Conservation (phyloP, 1,140 invertebrate genomes). For the Lethrus apterus region DNA sequence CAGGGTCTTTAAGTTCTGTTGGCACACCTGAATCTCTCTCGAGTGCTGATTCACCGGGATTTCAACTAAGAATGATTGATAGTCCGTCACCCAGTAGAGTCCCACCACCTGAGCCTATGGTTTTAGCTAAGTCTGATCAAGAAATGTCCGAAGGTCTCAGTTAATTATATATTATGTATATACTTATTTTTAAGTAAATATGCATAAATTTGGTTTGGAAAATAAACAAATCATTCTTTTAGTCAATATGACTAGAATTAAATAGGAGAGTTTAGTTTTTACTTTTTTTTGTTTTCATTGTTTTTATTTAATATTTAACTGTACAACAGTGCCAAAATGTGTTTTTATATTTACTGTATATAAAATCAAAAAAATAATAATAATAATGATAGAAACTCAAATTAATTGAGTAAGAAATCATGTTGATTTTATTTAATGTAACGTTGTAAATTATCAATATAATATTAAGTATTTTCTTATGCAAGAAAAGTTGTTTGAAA, state of each 20-base stretch:
- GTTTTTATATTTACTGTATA: neutral
- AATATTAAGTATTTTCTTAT: too few species aligned
- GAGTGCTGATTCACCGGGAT: conserved; percentile 52
- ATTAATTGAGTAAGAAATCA: too few species aligned
- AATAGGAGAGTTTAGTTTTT: neutral
- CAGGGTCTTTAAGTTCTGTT: conserved; percentile 50
- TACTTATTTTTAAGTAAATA: conserved; percentile 2
- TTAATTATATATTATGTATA: conserved; percentile 24
- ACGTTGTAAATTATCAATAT: too few species aligned
- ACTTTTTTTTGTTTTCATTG: neutral
- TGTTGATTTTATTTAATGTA: too few species aligned
- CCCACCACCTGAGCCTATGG: conserved; percentile 40
- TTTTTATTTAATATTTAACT: conserved; percentile 1
- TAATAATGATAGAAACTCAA: too few species aligned
- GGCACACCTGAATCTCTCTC: conserved; percentile 55
- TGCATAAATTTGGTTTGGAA: conserved; percentile 1
- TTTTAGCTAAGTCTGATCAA: conserved; percentile 38
- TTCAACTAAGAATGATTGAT: conserved; percentile 48
- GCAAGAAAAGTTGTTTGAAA: too few species aligned
- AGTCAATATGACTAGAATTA: conserved; percentile 1
- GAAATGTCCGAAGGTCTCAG: conserved; percentile 40
- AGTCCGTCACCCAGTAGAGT: conserved; percentile 44
- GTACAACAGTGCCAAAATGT: conserved; percentile 8
- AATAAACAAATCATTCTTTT: conserved; percentile 5
- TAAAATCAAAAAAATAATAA: neutral